Conservation (phyloP, 2,888 invertebrate genomes). For the Pharmacophagus antenor region DNA sequence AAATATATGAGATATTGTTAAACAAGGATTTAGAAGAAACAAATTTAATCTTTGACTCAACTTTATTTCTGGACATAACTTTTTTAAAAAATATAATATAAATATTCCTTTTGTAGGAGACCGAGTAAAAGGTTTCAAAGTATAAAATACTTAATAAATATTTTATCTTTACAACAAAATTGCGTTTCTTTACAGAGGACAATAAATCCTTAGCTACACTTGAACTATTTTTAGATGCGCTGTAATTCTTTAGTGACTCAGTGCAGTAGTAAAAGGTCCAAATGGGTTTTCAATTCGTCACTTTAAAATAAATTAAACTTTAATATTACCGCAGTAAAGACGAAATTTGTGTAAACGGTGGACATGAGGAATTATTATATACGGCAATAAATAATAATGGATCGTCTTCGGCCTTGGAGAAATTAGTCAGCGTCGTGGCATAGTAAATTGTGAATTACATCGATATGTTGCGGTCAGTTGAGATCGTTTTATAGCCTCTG, state of each 20-base stretch:
- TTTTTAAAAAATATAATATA: too few species aligned
- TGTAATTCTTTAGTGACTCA: conserved; percentile 66
- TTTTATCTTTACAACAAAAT: conserved; percentile 39
- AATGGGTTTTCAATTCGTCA: conserved; percentile 51
- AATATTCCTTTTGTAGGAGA: neutral
- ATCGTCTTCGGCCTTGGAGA: conserved; percentile 73
- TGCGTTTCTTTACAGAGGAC: conserved; percentile 39
- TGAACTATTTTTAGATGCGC: conserved; percentile 61
- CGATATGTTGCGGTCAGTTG: conserved; percentile 13
- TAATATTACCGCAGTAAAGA: conserved; percentile 46
- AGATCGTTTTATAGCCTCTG: conserved; percentile 7
- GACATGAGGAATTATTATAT: conserved; percentile 53
- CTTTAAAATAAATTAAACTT: conserved; percentile 43
- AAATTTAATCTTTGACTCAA: too few species aligned
- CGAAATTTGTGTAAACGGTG: conserved; percentile 36
- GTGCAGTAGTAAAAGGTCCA: conserved; percentile 57
- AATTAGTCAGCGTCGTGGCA: conserved; percentile 68
- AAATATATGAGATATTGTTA: too few species aligned
- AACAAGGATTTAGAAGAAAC: too few species aligned
- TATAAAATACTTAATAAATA: conserved; percentile 28
- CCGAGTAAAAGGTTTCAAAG: neutral
- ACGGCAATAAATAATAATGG: conserved; percentile 78
- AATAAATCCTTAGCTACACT: conserved; percentile 44
- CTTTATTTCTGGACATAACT: too few species aligned
- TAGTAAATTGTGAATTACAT: conserved; percentile 43